Percentiles rank a stretch among this genome's conserved stretches.
These are phyloP conservation scores for Caenorhabditis japonica DNA, from an alignment of 2,888 invertebrate species.

Conservation along the genomic window DNA sequence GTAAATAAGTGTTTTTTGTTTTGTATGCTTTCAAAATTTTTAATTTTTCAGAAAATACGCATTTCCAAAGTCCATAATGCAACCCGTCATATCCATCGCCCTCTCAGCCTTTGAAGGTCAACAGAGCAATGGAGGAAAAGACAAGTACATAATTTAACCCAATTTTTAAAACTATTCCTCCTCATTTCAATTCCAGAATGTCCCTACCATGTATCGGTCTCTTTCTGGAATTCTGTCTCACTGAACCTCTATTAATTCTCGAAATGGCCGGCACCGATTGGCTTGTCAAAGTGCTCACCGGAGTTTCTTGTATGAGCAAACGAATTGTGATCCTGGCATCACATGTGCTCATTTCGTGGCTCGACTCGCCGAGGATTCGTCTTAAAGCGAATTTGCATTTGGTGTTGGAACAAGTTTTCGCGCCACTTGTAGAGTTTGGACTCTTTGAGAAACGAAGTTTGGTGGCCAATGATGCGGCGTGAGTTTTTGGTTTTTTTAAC, in stretches of 20 bases:
- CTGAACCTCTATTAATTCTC: conserved; percentile 63
- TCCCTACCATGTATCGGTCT: conserved; percentile 62
- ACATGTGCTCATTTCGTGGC: conserved; percentile 67
- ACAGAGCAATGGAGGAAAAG: conserved; percentile 8
- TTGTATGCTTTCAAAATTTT: neutral
- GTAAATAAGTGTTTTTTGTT: conserved; percentile 27
- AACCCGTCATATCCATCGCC: conserved; percentile 67
- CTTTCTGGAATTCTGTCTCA: conserved; percentile 66
- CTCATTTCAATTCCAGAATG: conserved; percentile 56
- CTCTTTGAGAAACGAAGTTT: conserved; percentile 64
- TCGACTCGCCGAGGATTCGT: conserved; percentile 68
- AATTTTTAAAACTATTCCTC: no score
- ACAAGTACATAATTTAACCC: conserved; percentile 31
- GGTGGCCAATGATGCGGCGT: conserved; percentile 21
- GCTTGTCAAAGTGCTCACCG: conserved; percentile 66
- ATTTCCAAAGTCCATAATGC: conserved; percentile 67
- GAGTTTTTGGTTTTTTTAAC: no score
- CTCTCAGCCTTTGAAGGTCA: conserved; percentile 49
- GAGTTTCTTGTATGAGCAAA: conserved; percentile 50
- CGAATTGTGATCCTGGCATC: conserved; percentile 59
- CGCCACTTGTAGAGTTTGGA: conserved; percentile 88
- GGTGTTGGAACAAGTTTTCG: conserved; percentile 84
- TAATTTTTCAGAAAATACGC: conserved; percentile 54
- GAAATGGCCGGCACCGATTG: conserved; percentile 72
- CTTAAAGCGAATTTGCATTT: conserved; percentile 79